Percentiles rank a stretch among this genome's conserved stretches.
phyloP scores from a whole-genome alignment of 2,797 vertebrate species.

The Neosilurus hyrtlii region DNA sequence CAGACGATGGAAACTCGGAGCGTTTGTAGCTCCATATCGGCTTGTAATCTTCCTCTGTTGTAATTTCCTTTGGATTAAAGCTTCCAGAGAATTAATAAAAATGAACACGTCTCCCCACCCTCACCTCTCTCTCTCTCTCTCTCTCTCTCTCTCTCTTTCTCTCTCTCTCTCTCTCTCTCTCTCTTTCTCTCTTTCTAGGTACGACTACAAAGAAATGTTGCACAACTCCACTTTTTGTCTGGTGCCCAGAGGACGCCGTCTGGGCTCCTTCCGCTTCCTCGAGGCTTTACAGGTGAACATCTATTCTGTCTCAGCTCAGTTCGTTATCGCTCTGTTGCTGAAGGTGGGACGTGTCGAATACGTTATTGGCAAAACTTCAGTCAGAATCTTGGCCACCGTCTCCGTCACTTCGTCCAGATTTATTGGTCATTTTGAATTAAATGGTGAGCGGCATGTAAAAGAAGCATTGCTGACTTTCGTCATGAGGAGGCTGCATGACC shows the following conservation, averaged over 20 bases:
- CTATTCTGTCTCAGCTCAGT: neutral
- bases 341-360: neutral
- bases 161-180: no score
- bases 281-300: conserved; percentile 94
- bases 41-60: neutral
- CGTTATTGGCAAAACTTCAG: no score
- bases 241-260: conserved; percentile 95
- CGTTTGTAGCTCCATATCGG: neutral
- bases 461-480: no score
- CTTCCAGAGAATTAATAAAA: neutral
- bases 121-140: neutral
- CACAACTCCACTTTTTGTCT: conserved; percentile 99
- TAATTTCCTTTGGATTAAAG: neutral
- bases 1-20: neutral
- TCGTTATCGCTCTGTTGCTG: no score
- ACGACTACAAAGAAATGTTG: conserved; percentile 99
- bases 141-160: conserved; percentile 16
- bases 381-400: no score
- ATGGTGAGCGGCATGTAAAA: no score
- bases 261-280: conserved; percentile 97
- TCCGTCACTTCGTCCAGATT: neutral
- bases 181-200: conserved; percentile 72
- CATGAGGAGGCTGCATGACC: no score
- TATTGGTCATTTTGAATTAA: no score
- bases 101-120: neutral